phyloP scores from a whole-genome alignment of 23 tunicate species.

The Trididemnum nubilum region DNA sequence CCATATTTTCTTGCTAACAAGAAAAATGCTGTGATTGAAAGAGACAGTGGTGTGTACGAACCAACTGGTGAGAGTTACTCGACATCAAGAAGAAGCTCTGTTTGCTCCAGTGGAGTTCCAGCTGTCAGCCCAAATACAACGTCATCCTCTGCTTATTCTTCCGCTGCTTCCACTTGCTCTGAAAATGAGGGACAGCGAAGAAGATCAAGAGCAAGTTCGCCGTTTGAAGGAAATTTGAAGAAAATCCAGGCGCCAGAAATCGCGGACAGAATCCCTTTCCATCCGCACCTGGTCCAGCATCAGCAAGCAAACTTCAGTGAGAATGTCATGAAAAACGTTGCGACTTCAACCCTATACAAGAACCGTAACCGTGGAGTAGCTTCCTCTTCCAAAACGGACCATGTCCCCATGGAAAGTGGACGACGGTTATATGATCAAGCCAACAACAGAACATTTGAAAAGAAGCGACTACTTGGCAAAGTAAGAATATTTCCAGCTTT shows the following conservation, averaged over 20 bases:
- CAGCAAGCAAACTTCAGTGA: too few species aligned
- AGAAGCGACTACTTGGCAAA: slow-evolving; percentile 53
- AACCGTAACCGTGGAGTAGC: too few species aligned
- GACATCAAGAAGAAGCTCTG: slow-evolving; percentile 19
- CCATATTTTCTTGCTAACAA: neutral
- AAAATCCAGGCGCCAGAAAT: neutral
- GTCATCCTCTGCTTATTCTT: slow-evolving; percentile 57
- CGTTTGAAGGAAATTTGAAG: neutral
- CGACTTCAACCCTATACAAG: too few species aligned
- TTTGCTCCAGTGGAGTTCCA: slow-evolving; percentile 18
- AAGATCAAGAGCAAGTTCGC: neutral
- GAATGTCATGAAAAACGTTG: too few species aligned
- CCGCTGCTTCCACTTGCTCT: slow-evolving; percentile 57
- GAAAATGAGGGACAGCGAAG: slow-evolving; percentile 11
- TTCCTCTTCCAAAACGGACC: too few species aligned
- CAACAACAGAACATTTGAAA: slow-evolving; percentile 32
- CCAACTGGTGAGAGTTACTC: neutral
- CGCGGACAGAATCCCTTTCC: slow-evolving; percentile 4
- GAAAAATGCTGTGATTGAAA: neutral
- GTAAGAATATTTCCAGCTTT: slow-evolving; percentile 39
- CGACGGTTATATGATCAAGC: slow-evolving; percentile 28
- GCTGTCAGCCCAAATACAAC: slow-evolving; percentile 27
- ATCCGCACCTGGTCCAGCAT: slow-evolving; percentile 2
- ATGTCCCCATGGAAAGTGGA: neutral
- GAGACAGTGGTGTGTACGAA: slow-evolving; percentile 31